Conservation (phyloP, 2,888 invertebrate species). For the Rhagium mordax region DNA sequence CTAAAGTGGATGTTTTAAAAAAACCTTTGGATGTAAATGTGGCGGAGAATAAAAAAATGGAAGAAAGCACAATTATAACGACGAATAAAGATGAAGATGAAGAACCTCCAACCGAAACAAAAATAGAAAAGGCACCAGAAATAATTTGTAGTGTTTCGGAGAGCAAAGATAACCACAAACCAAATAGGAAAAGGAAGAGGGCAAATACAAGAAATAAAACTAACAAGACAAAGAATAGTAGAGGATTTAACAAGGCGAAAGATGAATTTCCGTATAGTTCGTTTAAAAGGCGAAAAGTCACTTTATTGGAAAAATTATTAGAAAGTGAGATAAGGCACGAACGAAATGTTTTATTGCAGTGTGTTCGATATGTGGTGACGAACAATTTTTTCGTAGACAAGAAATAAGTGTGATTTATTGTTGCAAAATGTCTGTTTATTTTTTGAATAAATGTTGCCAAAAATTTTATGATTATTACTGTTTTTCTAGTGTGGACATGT, state of each 20-base stretch:
- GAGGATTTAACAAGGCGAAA: conserved; percentile 44
- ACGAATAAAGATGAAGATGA: conserved; percentile 66
- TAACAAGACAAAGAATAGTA: conserved; percentile 58
- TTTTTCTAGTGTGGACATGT: too few relatives aligned
- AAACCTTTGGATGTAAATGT: neutral
- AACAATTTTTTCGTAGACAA: conserved; percentile 79
- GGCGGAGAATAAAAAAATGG: conserved; percentile 1
- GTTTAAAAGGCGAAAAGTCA: conserved; percentile 68
- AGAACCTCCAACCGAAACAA: conserved; percentile 71
- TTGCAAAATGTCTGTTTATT: too few relatives aligned
- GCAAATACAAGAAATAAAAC: conserved; percentile 34
- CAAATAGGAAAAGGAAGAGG: conserved; percentile 40
- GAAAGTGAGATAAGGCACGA: conserved; percentile 87
- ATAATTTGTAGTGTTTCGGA: neutral
- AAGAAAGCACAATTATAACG: neutral
- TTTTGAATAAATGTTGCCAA: neutral
- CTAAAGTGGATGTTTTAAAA: neutral
- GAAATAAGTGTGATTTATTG: neutral
- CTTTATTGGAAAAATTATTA: conserved; percentile 81
- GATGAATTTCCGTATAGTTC: conserved; percentile 51
- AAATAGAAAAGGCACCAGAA: conserved; percentile 62
- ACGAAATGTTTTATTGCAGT: conserved; percentile 89
- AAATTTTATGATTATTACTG: too few relatives aligned
- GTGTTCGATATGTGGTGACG: conserved; percentile 84
- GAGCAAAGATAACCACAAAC: conserved; percentile 16